Percentiles rank a stretch among this genome's conserved stretches.
These are phyloP conservation scores for Psophia crepitans DNA, from an alignment of 2,113 vertebrate genomes.

Conservation along the genomic window DNA sequence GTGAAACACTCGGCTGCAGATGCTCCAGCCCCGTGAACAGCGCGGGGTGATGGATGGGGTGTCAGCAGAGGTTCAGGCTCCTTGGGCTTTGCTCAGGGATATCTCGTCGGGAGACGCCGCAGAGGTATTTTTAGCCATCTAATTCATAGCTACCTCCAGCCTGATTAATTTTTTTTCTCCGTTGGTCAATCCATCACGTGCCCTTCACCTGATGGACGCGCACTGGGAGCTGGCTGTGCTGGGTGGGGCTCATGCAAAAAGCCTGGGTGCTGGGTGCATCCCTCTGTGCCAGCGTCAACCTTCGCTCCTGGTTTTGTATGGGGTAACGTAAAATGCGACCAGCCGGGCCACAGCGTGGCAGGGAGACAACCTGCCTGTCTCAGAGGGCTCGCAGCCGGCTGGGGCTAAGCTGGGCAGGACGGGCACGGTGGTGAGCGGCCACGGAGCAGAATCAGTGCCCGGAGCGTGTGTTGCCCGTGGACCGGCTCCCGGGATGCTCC, in stretches of 20 bases:
- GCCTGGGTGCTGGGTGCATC: accelerated
- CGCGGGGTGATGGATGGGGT: neutral
- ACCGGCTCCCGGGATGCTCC: neutral
- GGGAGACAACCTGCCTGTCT: neutral
- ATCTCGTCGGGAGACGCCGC: neutral
- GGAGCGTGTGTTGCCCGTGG: accelerated
- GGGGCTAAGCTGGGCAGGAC: neutral
- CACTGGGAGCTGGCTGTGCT: accelerated
- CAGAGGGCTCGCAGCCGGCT: accelerated
- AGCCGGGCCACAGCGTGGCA: accelerated
- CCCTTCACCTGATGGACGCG: neutral
- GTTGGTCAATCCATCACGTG: neutral
- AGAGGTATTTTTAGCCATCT: neutral
- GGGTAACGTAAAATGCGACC: neutral
- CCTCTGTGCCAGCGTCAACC: neutral
- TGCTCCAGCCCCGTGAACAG: accelerated
- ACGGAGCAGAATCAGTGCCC: neutral
- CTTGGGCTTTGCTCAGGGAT: neutral
- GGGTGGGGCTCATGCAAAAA: neutral
- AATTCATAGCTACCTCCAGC: conserved; percentile 24
- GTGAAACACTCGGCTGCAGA: neutral
- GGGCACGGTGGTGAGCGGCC: accelerated
- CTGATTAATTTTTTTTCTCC: neutral
- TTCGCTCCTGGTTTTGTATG: neutral
- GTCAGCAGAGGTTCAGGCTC: neutral